Percentiles rank a stretch among this genome's conserved stretches.
Conservation (phyloP, 2,888 invertebrate species). For the Aspidapion aeneum region DNA sequence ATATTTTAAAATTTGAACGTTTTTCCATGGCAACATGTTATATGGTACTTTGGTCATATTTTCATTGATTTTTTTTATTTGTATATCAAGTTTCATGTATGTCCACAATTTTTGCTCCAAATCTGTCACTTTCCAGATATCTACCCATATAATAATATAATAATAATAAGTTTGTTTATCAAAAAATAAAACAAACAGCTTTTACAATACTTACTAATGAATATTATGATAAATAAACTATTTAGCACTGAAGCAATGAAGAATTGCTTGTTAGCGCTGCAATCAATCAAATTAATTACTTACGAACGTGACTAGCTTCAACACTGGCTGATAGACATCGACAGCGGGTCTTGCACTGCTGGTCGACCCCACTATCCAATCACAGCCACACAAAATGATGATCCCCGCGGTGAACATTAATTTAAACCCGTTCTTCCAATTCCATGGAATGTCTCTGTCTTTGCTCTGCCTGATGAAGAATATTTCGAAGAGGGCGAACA, state of each 20-base stretch:
- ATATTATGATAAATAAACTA: no score
- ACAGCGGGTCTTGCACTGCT: conserved; percentile 59
- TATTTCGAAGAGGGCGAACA: conserved; percentile 64
- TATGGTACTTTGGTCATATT: no score
- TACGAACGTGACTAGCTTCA: conserved; percentile 79
- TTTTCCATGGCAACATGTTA: no score
- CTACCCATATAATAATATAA: no score
- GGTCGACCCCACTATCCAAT: conserved; percentile 48
- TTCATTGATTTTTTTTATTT: no score
- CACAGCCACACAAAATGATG: conserved; percentile 60
- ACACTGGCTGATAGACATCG: conserved; percentile 71
- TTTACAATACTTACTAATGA: no score
- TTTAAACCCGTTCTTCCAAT: conserved; percentile 63
- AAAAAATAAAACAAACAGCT: no score
- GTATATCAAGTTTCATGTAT: no score
- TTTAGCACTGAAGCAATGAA: background rate
- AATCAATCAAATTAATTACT: conserved; percentile 49
- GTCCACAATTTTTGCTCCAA: no score
- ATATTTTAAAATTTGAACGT: no score
- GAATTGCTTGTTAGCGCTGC: background rate
- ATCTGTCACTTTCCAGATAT: no score
- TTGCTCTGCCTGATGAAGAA: conserved; percentile 68
- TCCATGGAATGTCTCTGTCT: conserved; percentile 70
- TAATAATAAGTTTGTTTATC: no score
- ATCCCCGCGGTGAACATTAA: conserved; percentile 58